phyloP scores from a whole-genome alignment of 2,113 vertebrate species.

The Neolamprologus devosi region DNA sequence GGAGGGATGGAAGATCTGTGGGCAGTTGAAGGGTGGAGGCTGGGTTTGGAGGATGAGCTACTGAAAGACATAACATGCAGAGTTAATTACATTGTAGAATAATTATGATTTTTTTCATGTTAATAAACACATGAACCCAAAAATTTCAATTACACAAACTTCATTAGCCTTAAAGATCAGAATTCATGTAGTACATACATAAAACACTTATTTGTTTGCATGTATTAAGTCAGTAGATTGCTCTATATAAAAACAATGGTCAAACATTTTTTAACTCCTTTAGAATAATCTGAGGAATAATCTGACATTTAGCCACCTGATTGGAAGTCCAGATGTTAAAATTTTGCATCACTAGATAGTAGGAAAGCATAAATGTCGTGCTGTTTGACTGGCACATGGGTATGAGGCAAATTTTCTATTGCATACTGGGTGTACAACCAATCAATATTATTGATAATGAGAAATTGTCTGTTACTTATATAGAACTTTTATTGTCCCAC shows the following conservation, averaged over 20 bases:
- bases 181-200: not conserved
- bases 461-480: not conserved
- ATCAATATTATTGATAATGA: not conserved
- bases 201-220: accelerated
- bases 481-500: not conserved
- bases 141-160: not conserved
- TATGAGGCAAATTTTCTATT: accelerated
- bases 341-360: not conserved
- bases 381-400: not conserved
- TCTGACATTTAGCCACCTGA: not conserved
- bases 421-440: not conserved
- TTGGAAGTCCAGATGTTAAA: not conserved
- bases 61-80: not conserved
- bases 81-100: not conserved
- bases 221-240: not conserved
- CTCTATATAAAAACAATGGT: accelerated
- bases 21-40: not conserved
- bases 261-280: not conserved
- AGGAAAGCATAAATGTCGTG: not conserved
- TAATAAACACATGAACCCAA: not conserved
- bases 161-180: not conserved
- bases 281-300: not conserved
- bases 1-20: constrained; percentile 2
- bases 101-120: accelerated
- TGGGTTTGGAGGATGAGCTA: constrained; percentile 11